These are phyloP conservation scores for Chelonoidis abingdonii DNA, from an alignment of 2,113 vertebrate genomes.

Conservation along the genomic window DNA sequence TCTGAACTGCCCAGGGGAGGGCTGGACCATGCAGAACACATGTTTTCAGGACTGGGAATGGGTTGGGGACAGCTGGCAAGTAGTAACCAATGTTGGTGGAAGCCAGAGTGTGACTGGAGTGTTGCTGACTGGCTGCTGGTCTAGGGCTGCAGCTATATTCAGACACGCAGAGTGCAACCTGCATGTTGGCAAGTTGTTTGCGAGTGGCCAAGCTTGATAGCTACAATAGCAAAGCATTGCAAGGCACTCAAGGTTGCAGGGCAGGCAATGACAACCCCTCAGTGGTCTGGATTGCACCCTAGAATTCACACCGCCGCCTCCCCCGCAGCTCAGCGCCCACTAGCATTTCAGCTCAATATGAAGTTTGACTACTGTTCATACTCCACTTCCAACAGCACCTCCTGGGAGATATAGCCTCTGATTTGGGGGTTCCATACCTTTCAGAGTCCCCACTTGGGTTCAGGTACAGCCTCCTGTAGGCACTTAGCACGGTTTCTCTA, in stretches of 20 bases:
- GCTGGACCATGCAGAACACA: background rate
- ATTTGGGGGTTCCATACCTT: conserved; percentile 77
- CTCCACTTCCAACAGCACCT: background rate
- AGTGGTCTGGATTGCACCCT: background rate
- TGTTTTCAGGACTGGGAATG: background rate
- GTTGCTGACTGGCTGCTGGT: background rate
- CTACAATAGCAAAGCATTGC: background rate
- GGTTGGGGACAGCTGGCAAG: background rate
- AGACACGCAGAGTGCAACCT: too few relatives aligned
- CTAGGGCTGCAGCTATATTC: background rate
- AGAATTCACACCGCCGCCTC: background rate
- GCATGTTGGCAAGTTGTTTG: too few relatives aligned
- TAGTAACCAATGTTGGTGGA: background rate
- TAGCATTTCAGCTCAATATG: fast-evolving
- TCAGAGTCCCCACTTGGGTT: conserved; percentile 83
- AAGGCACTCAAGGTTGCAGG: too few relatives aligned
- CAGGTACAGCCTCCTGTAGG: conserved; percentile 91
- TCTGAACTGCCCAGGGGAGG: background rate
- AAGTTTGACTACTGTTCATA: background rate
- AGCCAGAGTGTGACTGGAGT: too few relatives aligned
- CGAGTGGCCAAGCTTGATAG: too few relatives aligned
- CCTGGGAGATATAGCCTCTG: background rate
- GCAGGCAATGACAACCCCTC: background rate
- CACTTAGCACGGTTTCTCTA: conserved; percentile 93
- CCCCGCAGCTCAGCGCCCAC: background rate